Evolutionary conservation across 2,113 vertebrate species (phyloP).

Genomic region (Lathamus discolor): DNA sequence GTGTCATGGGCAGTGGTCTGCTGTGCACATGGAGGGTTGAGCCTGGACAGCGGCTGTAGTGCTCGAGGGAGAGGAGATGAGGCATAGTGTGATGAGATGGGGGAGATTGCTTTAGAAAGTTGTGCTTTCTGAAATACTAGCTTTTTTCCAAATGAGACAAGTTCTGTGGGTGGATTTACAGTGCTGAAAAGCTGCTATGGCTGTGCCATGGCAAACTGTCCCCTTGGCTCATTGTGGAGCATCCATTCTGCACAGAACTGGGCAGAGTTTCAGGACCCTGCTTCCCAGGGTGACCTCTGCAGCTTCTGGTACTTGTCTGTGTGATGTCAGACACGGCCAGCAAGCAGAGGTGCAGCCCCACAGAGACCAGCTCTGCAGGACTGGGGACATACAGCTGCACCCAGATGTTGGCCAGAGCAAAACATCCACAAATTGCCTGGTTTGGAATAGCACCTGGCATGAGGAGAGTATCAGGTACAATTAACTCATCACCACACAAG

Average conservation of each 20-base stretch:
- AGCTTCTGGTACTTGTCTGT: background rate
- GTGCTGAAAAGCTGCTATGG: background rate
- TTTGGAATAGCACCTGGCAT: background rate
- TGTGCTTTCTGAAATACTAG: background rate
- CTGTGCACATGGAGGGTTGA: background rate
- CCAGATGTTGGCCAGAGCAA: background rate
- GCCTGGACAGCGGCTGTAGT: background rate
- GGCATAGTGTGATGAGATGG: background rate
- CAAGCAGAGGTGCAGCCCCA: background rate
- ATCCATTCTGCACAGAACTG: background rate
- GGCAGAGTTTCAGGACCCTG: background rate
- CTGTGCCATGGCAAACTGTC: background rate
- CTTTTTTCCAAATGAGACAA: background rate
- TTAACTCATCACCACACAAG: background rate
- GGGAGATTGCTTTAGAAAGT: background rate
- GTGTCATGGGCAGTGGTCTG: background rate
- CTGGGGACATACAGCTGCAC: background rate
- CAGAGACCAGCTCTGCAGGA: background rate
- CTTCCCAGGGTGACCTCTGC: background rate
- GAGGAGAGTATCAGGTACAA: background rate
- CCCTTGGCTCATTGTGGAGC: background rate
- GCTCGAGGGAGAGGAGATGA: background rate
- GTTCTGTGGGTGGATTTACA: background rate
- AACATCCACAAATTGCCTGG: too few relatives aligned
- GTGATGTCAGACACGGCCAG: background rate